Conservation (phyloP, 2,797 vertebrate species). For the Streptopelia turtur region DNA sequence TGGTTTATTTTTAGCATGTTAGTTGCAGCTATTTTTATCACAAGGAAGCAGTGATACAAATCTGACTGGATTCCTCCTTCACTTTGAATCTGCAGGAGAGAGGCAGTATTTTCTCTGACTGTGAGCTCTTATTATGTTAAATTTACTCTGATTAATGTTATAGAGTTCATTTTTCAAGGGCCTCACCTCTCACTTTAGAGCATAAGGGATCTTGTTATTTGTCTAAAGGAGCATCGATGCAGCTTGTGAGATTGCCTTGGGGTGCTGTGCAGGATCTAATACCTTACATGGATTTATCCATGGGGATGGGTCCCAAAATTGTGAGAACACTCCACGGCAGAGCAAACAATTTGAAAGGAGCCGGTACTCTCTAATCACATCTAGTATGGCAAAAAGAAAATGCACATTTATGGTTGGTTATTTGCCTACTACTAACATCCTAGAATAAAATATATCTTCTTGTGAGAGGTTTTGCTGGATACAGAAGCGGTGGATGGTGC, state of each 20-base stretch:
- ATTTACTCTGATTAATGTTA: background rate
- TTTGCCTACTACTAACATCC: background rate
- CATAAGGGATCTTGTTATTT: background rate
- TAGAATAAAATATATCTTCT: background rate
- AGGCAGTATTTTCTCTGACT: background rate
- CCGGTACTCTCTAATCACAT: background rate
- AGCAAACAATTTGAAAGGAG: background rate
- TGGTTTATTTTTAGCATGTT: conserved; percentile 46
- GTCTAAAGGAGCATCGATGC: background rate
- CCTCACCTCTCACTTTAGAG: background rate
- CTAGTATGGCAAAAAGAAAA: background rate
- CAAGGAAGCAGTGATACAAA: conserved; percentile 20
- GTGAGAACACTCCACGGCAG: background rate
- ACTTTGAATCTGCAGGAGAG: background rate
- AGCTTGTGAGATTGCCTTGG: background rate
- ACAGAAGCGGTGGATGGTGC: background rate
- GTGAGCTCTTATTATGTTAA: background rate
- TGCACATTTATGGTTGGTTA: background rate
- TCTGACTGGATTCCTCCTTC: conserved; percentile 12
- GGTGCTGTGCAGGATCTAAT: background rate
- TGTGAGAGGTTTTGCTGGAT: background rate
- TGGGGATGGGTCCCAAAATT: background rate
- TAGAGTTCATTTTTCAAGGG: background rate
- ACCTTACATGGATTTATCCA: background rate
- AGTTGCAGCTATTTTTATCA: conserved; percentile 37